Evolutionary conservation across 2,888 invertebrate genomes (phyloP).

Genomic region (Masnerella sp.): DNA sequence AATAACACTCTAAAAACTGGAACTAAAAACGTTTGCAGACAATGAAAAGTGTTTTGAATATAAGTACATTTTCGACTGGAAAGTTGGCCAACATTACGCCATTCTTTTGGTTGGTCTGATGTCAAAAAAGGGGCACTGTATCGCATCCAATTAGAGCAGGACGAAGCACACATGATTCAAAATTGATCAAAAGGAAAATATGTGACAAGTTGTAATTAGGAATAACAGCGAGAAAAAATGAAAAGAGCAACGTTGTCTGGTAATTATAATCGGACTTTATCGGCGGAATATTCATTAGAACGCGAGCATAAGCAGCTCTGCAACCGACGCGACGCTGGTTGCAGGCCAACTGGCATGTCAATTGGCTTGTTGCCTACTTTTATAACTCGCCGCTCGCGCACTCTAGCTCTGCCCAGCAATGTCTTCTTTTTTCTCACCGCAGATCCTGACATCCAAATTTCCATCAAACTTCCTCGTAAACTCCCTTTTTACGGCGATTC

Average conservation of each 20-base stretch:
- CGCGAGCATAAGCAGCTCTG: conserved; percentile 67
- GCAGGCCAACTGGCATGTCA: conserved; percentile 77
- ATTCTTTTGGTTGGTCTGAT: no score
- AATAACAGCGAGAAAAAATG: conserved; percentile 1
- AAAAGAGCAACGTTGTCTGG: conserved; percentile 63
- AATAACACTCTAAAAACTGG: no score
- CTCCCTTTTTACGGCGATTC: conserved; percentile 52
- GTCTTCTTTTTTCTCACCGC: conserved; percentile 18
- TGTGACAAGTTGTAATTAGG: conserved; percentile 17
- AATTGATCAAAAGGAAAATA: no score
- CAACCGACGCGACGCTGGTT: conserved; percentile 74
- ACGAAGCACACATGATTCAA: not conserved
- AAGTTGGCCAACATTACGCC: no score
- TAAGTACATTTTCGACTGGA: no score
- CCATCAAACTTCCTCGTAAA: conserved; percentile 20
- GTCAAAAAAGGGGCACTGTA: no score
- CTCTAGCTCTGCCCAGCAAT: conserved; percentile 34
- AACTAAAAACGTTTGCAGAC: no score
- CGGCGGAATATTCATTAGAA: conserved; percentile 66
- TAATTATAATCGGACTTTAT: conserved; percentile 72
- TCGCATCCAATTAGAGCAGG: not conserved
- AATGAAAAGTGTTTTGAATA: no score
- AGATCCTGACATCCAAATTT: conserved; percentile 23
- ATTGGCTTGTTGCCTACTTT: conserved; percentile 78
- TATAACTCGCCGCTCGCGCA: conserved; percentile 72